Base-by-base conservation (phyloP, 2,888 invertebrate species). In the Strigamia maritima region DNA sequence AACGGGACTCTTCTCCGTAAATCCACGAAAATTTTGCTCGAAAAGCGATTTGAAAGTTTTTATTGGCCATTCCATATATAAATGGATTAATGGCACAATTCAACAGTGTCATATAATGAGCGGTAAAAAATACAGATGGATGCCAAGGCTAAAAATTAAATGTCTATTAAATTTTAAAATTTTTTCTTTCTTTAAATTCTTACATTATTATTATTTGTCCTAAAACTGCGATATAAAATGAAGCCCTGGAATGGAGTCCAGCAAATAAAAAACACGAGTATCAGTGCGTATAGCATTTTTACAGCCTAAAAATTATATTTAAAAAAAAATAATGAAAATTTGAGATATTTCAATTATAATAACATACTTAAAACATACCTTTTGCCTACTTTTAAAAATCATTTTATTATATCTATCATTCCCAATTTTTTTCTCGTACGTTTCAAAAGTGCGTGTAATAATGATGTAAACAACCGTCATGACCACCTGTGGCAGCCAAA, bases 61-160 rank as follows among this genome's bases (percentile, higher is more conserved):
- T 28, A 70, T 70, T 70, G 70, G 12, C 70, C 70, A 70, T 70
- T 1, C 70, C 70, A 70, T 70, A 70, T 24, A 70, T 70, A 28
- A 70, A 70, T 28, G 70, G 70, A 28, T 70, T 70, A 28, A 70
- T 70, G 26, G 70, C 24, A 28, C 70, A 70, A 28, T 70, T 70
- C 4, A 70, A 28, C 16, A 70, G 28, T 24, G 70, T 70, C 70
- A 26, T 26, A 26, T 70, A 70, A 28, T 70, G 70, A 70, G 26
- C 70, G 26, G 28, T 28, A 28, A 70, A 70, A 28, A 28, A 16
- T 12, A 70, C 70, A 26, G 70, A 28, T 19, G 54, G n/a, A 19
- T 54, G 54, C 54, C 54, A 54, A 8, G 54, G 3, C 54, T 54
- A 8, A 54, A 54, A 54, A n/a, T 19, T 1, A 54, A 19, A 54